Evolutionary conservation across 2,888 invertebrate species (phyloP).

Genomic region (Mellilla xanthometata): DNA sequence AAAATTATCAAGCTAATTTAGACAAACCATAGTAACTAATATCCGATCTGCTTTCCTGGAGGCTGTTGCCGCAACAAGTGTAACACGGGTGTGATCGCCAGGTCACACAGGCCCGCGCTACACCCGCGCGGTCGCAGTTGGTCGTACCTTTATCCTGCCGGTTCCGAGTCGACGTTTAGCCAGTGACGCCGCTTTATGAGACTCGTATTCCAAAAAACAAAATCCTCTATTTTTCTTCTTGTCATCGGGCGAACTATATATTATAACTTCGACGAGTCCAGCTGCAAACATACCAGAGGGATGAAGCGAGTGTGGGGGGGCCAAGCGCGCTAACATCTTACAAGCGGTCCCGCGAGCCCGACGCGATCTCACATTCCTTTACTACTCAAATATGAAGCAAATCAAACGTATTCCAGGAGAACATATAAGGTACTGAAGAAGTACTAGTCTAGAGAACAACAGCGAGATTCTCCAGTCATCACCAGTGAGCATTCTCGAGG

Average conservation of each 20-base stretch:
- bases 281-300: conserved; percentile 86
- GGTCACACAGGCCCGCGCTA: not conserved
- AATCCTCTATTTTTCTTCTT: conserved; percentile 99
- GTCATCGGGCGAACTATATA: conserved; percentile 99
- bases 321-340: too few relatives aligned
- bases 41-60: too few relatives aligned
- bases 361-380: conserved; percentile 57
- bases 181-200: conserved; percentile 99
- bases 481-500: conserved; percentile 77
- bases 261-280: conserved; percentile 98
- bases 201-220: conserved; percentile 99
- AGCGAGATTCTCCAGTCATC: conserved; percentile 80
- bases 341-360: conserved; percentile 74
- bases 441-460: conserved; percentile 73
- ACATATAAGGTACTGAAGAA: conserved; percentile 76
- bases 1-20: too few relatives aligned
- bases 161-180: conserved; percentile 97
- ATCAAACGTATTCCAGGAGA: conserved; percentile 80
- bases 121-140: not conserved
- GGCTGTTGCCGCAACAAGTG: too few relatives aligned
- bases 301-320: conserved; percentile 48
- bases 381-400: conserved; percentile 79
- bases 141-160: conserved; percentile 92
- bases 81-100: too few relatives aligned
- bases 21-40: too few relatives aligned